Evolutionary conservation across 1,140 invertebrate genomes (phyloP).

Genomic region (Acromyrmex charruanus): DNA sequence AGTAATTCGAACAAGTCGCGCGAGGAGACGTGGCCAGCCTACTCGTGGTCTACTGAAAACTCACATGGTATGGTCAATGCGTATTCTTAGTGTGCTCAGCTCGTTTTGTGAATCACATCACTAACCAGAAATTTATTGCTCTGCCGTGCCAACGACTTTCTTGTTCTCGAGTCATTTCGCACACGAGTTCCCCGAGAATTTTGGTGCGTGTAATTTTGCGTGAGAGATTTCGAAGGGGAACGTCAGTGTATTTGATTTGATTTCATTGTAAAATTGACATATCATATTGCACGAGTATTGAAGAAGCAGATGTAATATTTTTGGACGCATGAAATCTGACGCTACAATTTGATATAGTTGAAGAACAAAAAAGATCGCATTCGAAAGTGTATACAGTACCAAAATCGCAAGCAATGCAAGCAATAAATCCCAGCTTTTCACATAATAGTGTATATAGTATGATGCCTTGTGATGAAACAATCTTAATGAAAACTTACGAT

Average conservation of each 20-base stretch:
- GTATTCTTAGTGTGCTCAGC: conserved; percentile 75
- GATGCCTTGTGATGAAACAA: conserved; percentile 51
- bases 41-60: conserved; percentile 86
- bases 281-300: background rate
- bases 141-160: conserved; percentile 56
- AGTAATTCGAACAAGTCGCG: conserved; percentile 78
- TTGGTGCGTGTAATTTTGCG: background rate
- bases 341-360: background rate
- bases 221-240: background rate
- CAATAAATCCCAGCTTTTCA: conserved; percentile 84
- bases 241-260: background rate
- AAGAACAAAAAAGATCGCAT: background rate
- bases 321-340: background rate
- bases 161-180: conserved; percentile 11
- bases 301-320: background rate
- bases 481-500: conserved; percentile 87
- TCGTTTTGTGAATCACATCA: conserved; percentile 74
- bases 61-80: conserved; percentile 85
- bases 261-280: background rate
- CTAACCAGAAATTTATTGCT: conserved; percentile 80
- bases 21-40: conserved; percentile 84
- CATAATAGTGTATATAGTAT: conserved; percentile 79
- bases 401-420: conserved; percentile 72
- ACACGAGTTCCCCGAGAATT: background rate
- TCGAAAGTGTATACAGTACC: conserved; percentile 25